Conservation (phyloP, 2,113 vertebrate genomes). For the Raja brachyura region DNA sequence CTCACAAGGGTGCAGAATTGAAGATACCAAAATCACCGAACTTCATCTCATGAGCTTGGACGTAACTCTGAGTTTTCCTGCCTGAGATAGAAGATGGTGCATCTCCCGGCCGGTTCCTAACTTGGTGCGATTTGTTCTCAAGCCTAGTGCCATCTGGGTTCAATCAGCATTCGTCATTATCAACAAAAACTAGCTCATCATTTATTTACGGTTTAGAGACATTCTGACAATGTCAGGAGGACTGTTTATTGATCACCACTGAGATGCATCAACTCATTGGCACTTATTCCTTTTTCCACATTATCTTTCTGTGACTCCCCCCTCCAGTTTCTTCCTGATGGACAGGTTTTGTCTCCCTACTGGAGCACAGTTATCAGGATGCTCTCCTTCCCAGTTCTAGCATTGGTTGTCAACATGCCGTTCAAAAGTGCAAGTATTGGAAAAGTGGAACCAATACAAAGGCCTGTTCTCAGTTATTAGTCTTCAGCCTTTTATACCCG, state of each 20-base stretch:
- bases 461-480: background rate
- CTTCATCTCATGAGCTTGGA: background rate
- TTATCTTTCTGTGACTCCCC: background rate
- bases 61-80: background rate
- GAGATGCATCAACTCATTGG: background rate
- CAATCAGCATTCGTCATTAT: background rate
- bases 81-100: background rate
- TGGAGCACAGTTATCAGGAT: background rate
- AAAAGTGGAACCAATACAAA: no score
- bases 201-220: background rate
- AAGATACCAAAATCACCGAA: background rate
- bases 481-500: background rate
- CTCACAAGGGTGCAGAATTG: background rate
- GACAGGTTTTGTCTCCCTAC: background rate
- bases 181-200: background rate
- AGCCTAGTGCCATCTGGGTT: background rate
- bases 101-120: background rate
- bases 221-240: background rate
- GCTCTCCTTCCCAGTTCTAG: background rate
- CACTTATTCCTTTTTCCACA: background rate
- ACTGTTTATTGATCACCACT: constrained; percentile 3
- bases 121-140: background rate
- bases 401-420: background rate
- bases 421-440: background rate
- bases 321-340: background rate